phyloP scores from a whole-genome alignment of 1,140 invertebrate genomes.

The Parapsyche elsis region DNA sequence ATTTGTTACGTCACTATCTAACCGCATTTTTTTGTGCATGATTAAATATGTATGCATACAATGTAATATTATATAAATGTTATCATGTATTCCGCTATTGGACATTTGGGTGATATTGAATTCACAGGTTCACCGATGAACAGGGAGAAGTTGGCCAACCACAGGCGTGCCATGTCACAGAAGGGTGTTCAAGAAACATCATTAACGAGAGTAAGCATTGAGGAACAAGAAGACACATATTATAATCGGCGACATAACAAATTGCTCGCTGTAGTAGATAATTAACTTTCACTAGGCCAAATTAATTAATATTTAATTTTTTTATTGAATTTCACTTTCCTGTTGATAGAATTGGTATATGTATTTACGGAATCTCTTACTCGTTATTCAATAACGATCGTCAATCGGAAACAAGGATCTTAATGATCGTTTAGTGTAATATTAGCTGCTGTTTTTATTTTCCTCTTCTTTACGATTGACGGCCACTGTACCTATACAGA shows the following conservation, averaged over 20 bases:
- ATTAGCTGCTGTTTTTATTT: no score
- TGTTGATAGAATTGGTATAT: neutral
- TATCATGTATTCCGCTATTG: constrained; percentile 14
- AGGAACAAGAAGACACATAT: constrained; percentile 53
- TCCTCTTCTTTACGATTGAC: no score
- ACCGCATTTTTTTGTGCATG: neutral
- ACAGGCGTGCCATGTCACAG: constrained; percentile 71
- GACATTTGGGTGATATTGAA: constrained; percentile 51
- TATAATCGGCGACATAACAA: constrained; percentile 50
- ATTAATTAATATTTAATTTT: neutral
- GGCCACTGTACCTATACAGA: no score
- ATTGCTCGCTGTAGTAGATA: neutral
- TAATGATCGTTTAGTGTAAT: no score
- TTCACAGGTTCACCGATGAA: constrained; percentile 79
- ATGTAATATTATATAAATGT: neutral
- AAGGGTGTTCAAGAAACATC: constrained; percentile 79
- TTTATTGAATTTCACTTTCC: neutral
- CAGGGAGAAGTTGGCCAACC: constrained; percentile 80
- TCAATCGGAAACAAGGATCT: no score
- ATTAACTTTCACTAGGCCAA: neutral
- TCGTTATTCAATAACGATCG: no score
- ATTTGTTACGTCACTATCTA: neutral
- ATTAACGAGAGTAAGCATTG: constrained; percentile 74
- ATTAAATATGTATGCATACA: constrained; percentile 11
- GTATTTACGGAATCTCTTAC: no score